phyloP scores from a whole-genome alignment of 2,797 vertebrate species.

The Sebastes umbrosus region DNA sequence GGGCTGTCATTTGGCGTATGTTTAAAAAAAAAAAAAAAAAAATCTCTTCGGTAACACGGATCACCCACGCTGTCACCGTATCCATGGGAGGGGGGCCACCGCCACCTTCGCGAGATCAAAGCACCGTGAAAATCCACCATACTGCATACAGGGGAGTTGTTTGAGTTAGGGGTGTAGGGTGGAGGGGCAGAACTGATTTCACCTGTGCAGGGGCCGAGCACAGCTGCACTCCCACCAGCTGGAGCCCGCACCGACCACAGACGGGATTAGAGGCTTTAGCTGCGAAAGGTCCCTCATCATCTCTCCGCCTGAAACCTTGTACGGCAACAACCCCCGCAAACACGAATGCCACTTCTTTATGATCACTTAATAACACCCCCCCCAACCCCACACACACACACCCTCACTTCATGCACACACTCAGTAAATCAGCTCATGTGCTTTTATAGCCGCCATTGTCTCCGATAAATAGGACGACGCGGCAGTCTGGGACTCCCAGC shows the following conservation, averaged over 20 bases:
- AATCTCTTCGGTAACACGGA: constrained; percentile 53
- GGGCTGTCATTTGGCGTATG: constrained; percentile 62
- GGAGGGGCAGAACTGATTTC: constrained; percentile 53
- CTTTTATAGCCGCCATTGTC: constrained; percentile 71
- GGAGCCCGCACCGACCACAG: constrained; percentile 59
- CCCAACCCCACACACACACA: too few species aligned
- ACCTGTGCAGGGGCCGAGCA: constrained; percentile 68
- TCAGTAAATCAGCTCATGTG: constrained; percentile 64
- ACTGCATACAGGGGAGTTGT: constrained; percentile 37
- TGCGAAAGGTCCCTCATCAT: constrained; percentile 75
- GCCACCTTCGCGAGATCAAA: constrained; percentile 71
- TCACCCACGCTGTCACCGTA: constrained; percentile 59
- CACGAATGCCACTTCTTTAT: constrained; percentile 71
- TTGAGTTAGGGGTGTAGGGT: not conserved
- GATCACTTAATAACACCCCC: constrained; percentile 66
- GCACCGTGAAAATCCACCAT: constrained; percentile 58
- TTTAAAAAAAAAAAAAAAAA: constrained; percentile 35
- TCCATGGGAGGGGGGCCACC: constrained; percentile 28
- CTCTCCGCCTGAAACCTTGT: constrained; percentile 54
- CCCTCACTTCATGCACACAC: constrained; percentile 27
- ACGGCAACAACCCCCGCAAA: constrained; percentile 65
- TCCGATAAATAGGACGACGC: constrained; percentile 65
- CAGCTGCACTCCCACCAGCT: constrained; percentile 68
- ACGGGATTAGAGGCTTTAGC: constrained; percentile 79
- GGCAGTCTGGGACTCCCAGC: constrained; percentile 62